Evolutionary conservation across 2,113 vertebrate genomes (phyloP).

Genomic region (Dascyllus trimaculatus): DNA sequence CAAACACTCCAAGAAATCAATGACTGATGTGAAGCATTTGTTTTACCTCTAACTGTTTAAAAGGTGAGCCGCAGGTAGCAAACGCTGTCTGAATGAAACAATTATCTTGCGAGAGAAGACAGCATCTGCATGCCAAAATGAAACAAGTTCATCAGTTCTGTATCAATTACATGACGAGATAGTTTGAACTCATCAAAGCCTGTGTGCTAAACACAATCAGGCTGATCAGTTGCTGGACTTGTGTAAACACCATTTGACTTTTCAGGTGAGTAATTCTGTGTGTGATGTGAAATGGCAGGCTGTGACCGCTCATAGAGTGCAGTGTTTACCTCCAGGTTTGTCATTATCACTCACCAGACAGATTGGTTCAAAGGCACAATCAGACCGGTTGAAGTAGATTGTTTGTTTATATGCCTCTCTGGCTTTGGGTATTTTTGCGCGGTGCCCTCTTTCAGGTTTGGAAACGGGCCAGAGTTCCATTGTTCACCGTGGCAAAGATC

Average conservation of each 20-base stretch:
- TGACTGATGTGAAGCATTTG: background rate
- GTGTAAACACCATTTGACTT: slow-evolving; percentile 39
- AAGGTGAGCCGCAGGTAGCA: slow-evolving; percentile 10
- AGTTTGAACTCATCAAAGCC: slow-evolving; percentile 28
- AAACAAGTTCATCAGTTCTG: background rate
- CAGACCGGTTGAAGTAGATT: slow-evolving; percentile 58
- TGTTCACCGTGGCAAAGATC: slow-evolving; percentile 18
- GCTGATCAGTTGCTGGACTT: slow-evolving; percentile 17
- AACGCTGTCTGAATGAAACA: background rate
- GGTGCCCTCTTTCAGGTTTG: slow-evolving; percentile 16
- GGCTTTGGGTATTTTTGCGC: slow-evolving; percentile 33
- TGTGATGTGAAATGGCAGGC: slow-evolving; percentile 44
- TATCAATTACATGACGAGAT: background rate
- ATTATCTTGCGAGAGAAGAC: background rate
- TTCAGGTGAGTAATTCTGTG: slow-evolving; percentile 33
- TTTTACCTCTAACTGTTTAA: background rate
- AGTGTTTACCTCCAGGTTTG: slow-evolving; percentile 65
- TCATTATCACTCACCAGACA: slow-evolving; percentile 64
- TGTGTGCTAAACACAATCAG: slow-evolving; percentile 22
- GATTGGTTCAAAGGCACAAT: slow-evolving; percentile 67
- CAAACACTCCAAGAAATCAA: slow-evolving; percentile 20
- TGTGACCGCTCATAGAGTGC: slow-evolving; percentile 61
- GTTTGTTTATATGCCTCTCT: slow-evolving; percentile 50
- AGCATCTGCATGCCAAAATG: background rate
- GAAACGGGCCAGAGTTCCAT: slow-evolving; percentile 41